Evolutionary conservation across 92 coral and sea anemone genomes (phyloP), one percentile per base, ranked within the genome.

Genomic region (Virgularia gustaviana): DNA sequence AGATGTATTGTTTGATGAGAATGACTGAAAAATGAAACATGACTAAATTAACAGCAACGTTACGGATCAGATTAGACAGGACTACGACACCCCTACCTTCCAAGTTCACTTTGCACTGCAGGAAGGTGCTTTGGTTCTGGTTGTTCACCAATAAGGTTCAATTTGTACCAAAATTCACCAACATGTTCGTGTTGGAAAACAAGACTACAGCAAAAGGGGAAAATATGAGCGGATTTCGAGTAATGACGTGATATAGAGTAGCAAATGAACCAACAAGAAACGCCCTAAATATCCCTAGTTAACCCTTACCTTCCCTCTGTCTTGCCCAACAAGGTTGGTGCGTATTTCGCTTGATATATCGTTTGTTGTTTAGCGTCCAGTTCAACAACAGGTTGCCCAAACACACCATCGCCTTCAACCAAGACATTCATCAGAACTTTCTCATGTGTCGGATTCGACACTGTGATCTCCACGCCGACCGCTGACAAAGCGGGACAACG

Each of bases 121-220:
- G 99, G 99, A 33, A 94, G 92, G 27, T 84, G 87, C 18, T 87
- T 80, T 18, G 96, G 87, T 3, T 65, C 77, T 36, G 99, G 96
- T 9, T 89, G 84, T 36, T 89, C 82, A 1, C 94, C 95, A 53
- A 85, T 82, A 44, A 94, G 92, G 29, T 71, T 55, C 15, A 94
- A 81, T 56, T 87, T 86, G 65, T 94, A 94, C 99, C 99, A 94
- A 52, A 94, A 73, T 76, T 94, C 99, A 9, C 96, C 99, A 6
- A 89, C 83, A n/a, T 73, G 55, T 60, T 86, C 90, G 70, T 78
- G 90, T 49, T 94, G 99, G 71, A 89, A 94, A 25, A 86, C 78
- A 32, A 94, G 86, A 65, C 99, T 94, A 58, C 38, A 73, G 68
- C 23, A 66, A 62, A 49, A 36, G 42, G 13, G 7, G 18, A 47